A percentile compares a stretch with the other conserved stretches of the same genome.
These are phyloP conservation scores for Perizoma flavofasciatum DNA, from an alignment of 2,888 invertebrate species.

Conservation along the genomic window DNA sequence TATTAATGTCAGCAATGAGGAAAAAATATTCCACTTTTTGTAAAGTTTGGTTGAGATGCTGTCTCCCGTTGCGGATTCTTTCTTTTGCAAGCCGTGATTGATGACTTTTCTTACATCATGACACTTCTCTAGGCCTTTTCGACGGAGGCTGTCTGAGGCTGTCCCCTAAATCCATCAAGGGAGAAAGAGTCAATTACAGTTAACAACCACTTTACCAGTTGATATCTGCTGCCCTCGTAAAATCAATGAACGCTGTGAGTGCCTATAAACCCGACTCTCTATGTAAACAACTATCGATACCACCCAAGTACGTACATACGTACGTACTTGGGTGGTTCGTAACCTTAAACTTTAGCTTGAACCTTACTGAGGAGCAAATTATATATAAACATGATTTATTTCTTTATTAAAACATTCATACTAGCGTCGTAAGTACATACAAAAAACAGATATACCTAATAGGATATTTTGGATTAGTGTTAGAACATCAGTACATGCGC, in stretches of 20 bases:
- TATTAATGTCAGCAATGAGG: constrained; percentile 53
- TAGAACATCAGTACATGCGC: no score
- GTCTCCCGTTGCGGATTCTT: constrained; percentile 59
- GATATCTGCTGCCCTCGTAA: constrained; percentile 24
- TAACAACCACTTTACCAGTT: constrained; percentile 46
- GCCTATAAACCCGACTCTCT: constrained; percentile 23
- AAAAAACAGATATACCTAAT: no score
- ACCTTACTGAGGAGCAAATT: constrained; percentile 3
- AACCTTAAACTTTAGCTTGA: constrained; percentile 16
- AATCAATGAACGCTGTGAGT: constrained; percentile 19
- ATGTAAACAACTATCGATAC: constrained; percentile 20
- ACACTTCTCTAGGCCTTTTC: constrained; percentile 59
- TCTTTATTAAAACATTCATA: no score
- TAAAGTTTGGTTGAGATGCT: constrained; percentile 58
- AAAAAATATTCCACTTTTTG: constrained; percentile 57
- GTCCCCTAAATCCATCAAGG: constrained; percentile 57
- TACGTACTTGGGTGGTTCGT: no score
- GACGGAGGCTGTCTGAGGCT: constrained; percentile 49
- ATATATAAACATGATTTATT: no score
- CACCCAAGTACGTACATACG: no score
- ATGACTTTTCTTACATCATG: constrained; percentile 69
- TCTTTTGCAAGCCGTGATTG: constrained; percentile 70
- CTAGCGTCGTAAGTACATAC: no score
- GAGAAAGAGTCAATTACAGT: constrained; percentile 56
- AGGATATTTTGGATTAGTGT: no score